Evolutionary conservation across 1,140 invertebrate species (phyloP).

Genomic region (Calosoma granatense): DNA sequence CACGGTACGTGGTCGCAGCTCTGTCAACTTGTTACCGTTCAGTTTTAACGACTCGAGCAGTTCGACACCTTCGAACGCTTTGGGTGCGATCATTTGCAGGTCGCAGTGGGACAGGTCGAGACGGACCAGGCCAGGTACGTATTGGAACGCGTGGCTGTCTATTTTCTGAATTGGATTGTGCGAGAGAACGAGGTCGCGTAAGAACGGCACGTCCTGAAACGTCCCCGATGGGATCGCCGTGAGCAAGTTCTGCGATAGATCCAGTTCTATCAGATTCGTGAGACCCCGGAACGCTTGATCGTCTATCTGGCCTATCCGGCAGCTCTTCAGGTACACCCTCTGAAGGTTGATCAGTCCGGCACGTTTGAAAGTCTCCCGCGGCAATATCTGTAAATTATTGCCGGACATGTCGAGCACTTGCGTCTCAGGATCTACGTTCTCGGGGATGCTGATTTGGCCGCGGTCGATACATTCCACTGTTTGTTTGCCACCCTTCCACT

Average conservation of each 20-base stretch:
- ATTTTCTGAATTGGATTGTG: slow-evolving; percentile 74
- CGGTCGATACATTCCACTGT: slow-evolving; percentile 80
- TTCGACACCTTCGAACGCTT: slow-evolving; percentile 67
- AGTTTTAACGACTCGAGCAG: slow-evolving; percentile 71
- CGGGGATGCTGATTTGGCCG: slow-evolving; percentile 68
- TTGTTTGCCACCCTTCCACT: slow-evolving; percentile 87
- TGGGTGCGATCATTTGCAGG: slow-evolving; percentile 60
- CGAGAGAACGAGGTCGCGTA: slow-evolving; percentile 67
- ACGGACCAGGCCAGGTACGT: slow-evolving; percentile 66
- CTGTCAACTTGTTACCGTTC: slow-evolving; percentile 67
- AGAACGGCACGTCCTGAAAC: slow-evolving; percentile 63
- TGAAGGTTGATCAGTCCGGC: slow-evolving; percentile 77
- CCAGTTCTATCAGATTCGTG: slow-evolving; percentile 80
- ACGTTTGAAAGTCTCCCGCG: slow-evolving; percentile 66
- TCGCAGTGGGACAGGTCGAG: slow-evolving; percentile 75
- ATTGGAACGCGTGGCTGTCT: slow-evolving; percentile 61
- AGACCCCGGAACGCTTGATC: slow-evolving; percentile 68
- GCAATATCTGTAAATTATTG: slow-evolving; percentile 73
- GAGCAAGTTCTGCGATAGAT: slow-evolving; percentile 73
- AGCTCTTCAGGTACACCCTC: slow-evolving; percentile 68
- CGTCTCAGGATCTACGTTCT: slow-evolving; percentile 71
- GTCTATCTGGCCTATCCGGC: slow-evolving; percentile 76
- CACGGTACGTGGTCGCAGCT: slow-evolving; percentile 58
- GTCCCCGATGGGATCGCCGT: slow-evolving; percentile 65
- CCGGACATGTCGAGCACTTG: slow-evolving; percentile 82